Base-by-base conservation (phyloP, 53 echinoderm and acorn worm genomes). In the Hippasteria phrygiana region DNA sequence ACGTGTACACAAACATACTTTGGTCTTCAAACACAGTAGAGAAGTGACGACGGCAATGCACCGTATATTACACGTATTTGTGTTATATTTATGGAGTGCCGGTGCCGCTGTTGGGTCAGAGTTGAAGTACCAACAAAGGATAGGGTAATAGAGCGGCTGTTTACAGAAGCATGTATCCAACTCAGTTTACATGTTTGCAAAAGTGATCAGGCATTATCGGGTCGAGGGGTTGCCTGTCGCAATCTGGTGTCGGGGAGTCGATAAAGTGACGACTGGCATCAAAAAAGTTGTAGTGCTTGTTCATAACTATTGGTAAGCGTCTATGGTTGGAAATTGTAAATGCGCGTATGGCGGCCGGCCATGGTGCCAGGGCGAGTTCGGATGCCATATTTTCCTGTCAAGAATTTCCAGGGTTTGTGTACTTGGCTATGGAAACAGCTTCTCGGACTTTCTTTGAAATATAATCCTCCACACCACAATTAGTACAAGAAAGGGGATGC, bases 101-200 rank as follows among this genome's bases (percentile, higher is more conserved):
- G 0, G 64, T 13, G 32, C 65, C 45, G 34, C 67, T 27, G 42
- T 29, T 29, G 67, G 83, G 83, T 83, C 83, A 83, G 47, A 40
- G 83, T 83, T 83, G 66, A 83, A 83, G 83, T 83, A 36, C 66
- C 46, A 40, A 83, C 83, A 83, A 83, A 83, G 67, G 83, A 67
- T 47, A 10, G 31, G 67, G 67, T 67, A 83, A 66, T 43, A 66
- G 67, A 83, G 63, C 67, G 43, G 29, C 18, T 83, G 83, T 83
- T 83, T 83, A 47, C 67, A 67, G 37, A 83, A 67, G 27, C 66
- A 83, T 83, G 83, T 83, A 83, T 66, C 83, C 66, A 66, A 26
- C 43, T 40, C 35, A 31, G 33, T 35, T 42, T 55, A 83, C 83
- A 83, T 83, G 83, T 83, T 83, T 83, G 67, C 83, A 83, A 67